Percentiles rank a stretch among this genome's conserved stretches.
phyloP scores from a whole-genome alignment of 2,113 vertebrate genomes.

The Tamias sibiricus region DNA sequence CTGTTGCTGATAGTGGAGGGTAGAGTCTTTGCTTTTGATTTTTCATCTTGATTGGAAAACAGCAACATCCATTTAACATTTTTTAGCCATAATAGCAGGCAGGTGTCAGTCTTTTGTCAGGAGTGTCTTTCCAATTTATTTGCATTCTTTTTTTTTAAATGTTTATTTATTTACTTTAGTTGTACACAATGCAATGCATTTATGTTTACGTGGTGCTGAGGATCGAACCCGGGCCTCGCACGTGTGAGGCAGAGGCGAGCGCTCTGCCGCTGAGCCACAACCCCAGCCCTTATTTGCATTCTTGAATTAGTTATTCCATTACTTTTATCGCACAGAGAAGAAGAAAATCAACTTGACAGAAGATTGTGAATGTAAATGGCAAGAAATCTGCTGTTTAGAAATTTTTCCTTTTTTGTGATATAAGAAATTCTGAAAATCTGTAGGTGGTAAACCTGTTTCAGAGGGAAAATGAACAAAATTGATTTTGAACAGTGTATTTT shows the following conservation, averaged over 20 bases:
- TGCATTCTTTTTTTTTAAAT: neutral
- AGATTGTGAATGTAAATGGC: neutral
- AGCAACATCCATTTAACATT: neutral
- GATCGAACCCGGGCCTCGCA: no score
- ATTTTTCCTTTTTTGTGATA: neutral
- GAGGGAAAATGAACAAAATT: neutral
- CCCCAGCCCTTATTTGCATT: neutral
- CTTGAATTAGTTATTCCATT: neutral
- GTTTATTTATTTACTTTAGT: no score
- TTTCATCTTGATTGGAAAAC: conserved; percentile 20
- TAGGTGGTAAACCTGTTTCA: neutral
- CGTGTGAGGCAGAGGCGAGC: no score
- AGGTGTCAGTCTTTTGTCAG: neutral
- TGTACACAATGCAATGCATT: no score
- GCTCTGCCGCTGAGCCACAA: no score
- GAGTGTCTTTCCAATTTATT: neutral
- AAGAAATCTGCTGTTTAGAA: neutral
- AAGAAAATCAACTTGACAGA: neutral
- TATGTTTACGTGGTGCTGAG: no score
- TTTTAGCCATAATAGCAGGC: neutral
- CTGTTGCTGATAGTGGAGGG: conserved; percentile 16
- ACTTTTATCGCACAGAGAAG: neutral
- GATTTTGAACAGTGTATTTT: neutral
- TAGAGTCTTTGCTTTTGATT: neutral
- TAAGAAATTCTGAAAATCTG: neutral